phyloP scores from a whole-genome alignment of 2,113 vertebrate species.

The Hemicordylus capensis region DNA sequence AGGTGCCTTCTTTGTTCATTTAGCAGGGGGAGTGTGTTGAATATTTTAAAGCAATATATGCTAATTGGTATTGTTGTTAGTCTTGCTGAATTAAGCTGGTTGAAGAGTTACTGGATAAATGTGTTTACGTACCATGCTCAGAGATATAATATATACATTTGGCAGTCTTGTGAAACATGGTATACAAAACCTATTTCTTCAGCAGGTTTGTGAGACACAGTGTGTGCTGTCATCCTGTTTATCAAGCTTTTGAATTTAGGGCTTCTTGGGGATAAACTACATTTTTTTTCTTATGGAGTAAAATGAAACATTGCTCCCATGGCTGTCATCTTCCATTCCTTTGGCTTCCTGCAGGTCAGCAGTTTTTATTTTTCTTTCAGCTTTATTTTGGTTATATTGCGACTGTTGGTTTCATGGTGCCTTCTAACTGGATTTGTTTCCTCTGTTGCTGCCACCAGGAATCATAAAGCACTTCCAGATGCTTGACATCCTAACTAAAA shows the following conservation, averaged over 20 bases:
- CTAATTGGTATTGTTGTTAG: background rate
- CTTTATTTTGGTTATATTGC: background rate
- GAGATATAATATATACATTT: background rate
- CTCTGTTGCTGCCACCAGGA: background rate
- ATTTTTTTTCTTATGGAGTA: background rate
- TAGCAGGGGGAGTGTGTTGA: too few species aligned
- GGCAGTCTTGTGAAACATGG: background rate
- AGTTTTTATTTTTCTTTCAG: background rate
- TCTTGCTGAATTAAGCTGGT: background rate
- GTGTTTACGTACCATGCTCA: background rate
- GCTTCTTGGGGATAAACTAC: background rate
- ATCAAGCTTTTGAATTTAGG: background rate
- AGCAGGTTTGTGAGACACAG: background rate
- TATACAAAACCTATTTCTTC: background rate
- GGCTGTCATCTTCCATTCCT: background rate
- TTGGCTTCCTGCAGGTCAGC: background rate
- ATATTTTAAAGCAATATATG: background rate
- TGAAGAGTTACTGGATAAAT: background rate
- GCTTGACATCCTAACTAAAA: background rate
- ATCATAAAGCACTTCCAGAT: background rate
- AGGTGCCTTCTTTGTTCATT: too few species aligned
- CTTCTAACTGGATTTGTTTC: background rate
- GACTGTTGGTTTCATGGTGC: background rate
- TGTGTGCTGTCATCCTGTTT: background rate
- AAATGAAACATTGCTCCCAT: background rate